Base-by-base conservation (phyloP, 2,797 vertebrate genomes). In the Microhierax caerulescens region DNA sequence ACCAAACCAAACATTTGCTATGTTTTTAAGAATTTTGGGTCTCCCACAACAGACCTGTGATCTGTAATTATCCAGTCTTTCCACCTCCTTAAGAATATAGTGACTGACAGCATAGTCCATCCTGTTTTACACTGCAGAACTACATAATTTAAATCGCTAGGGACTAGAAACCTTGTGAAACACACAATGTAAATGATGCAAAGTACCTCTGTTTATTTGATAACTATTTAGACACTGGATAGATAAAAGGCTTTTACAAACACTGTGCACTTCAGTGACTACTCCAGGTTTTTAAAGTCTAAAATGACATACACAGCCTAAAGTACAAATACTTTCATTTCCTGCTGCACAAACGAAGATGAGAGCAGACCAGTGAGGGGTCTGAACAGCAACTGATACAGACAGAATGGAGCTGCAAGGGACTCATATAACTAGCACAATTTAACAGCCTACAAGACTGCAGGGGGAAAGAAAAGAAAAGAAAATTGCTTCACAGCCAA, bases 211-310 rank as follows among this genome's bases (percentile, higher is more conserved):
- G 23, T 54, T 85, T 43, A 65, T 51, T 47, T 28, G 37, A 65
- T 25, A 57, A 8, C 45, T 37, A 54, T n/a, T 63, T 51, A 82
- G 39, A 51, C 24, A 69, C 0, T 47, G 39, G 51, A 47, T 1
- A 36, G 41, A 75, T 32, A 86, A 93, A 88, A 82, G 20, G 14
- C n/a, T 74, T 92, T 80, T 60, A 85, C 27, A 70, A 90, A 88
- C 37, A 83, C 60, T 63, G 19, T 28, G 36, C 28, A 7, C 15
- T 43, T 54, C 68, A 90, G 25, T 36, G 36, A 57, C 41, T 54
- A 76, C 25, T 76, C 41, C 61, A 68, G 6, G n/a, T 28, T 63
- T 77, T 39, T 10, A 19, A 57, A 34, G 10, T 36, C 61, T 67
- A 43, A 85, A 76, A 53, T 37, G 1, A 86, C 32, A 56, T 11